These are phyloP conservation scores for Gobiocypris rarus DNA, from an alignment of 2,113 vertebrate genomes.

Conservation along the genomic window DNA sequence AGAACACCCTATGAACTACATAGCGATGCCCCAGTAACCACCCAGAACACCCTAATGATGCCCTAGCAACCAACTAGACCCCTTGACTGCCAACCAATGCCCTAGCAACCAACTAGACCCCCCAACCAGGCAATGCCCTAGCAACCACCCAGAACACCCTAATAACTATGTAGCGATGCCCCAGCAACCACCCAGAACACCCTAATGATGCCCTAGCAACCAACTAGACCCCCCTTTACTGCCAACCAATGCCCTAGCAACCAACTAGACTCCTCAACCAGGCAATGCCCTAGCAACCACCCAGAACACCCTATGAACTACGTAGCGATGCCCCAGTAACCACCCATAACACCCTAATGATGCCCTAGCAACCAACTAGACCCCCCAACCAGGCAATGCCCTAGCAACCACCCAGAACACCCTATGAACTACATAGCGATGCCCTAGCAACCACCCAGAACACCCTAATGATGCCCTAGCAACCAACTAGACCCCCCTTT, in stretches of 20 bases:
- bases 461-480: not conserved
- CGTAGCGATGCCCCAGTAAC: too few species aligned
- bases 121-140: not conserved
- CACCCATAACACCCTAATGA: too few species aligned
- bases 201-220: too few species aligned
- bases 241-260: not conserved
- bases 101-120: too few species aligned
- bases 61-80: not conserved
- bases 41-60: not conserved
- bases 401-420: not conserved
- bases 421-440: not conserved
- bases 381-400: too few species aligned
- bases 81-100: too few species aligned
- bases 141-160: not conserved
- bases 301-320: too few species aligned
- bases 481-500: not conserved
- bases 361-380: not conserved
- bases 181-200: not conserved
- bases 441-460: not conserved
- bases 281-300: not conserved
- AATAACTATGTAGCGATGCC: too few species aligned
- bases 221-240: too few species aligned
- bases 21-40: not conserved
- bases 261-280: too few species aligned
- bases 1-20: not conserved